Evolutionary conservation across 2,113 vertebrate genomes (phyloP), one percentile per base, ranked within the genome.

Genomic region (Alligator sinensis): DNA sequence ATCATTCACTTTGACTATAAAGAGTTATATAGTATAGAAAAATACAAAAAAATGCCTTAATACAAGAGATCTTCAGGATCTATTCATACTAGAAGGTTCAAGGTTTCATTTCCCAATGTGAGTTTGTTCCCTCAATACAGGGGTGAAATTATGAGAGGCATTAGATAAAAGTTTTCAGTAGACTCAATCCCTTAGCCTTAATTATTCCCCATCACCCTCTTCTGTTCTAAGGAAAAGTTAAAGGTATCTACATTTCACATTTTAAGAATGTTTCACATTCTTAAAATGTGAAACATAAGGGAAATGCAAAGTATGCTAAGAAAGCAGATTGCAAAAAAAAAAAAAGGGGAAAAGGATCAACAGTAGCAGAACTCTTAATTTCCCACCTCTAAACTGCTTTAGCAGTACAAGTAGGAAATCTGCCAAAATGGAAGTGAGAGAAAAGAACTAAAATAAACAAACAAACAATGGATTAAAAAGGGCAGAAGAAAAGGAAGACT

Each of bases 121-220:
- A 38, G n/a, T 80, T 2, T 82, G 54, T 30, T 77, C 15, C 19
- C 17, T 34, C 25, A 75, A n/a, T 5, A 80, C 16, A 85, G 27
- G 16, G 78, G 60, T 1, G 3, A 25, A 0, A 0, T 27, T 59
- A 74, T 6, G 62, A 90, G 16, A 8, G 81, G 13, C 21, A 47
- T 38, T 38, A 72, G 91, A 75, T 6, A 18, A 2, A 2, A 86
- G 22, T 38, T 96, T 93, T 92, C 80, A 54, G 25, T 3, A 58
- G 11, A 77, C 66, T 89, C 60, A 24, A 34, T 24, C 62, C 66
- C 28, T 11, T 54, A 72, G 16, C 21, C 4, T 18, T 59, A 6
- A 72, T 19, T 21, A 82, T 86, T 75, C 66, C 70, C 1, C 28
- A 28, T 64, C 77, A 15, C 5, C 19, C 16, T 89, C 55, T 82